Evolutionary conservation across 2,113 vertebrate genomes (phyloP).

Genomic region (Tichodroma muraria): DNA sequence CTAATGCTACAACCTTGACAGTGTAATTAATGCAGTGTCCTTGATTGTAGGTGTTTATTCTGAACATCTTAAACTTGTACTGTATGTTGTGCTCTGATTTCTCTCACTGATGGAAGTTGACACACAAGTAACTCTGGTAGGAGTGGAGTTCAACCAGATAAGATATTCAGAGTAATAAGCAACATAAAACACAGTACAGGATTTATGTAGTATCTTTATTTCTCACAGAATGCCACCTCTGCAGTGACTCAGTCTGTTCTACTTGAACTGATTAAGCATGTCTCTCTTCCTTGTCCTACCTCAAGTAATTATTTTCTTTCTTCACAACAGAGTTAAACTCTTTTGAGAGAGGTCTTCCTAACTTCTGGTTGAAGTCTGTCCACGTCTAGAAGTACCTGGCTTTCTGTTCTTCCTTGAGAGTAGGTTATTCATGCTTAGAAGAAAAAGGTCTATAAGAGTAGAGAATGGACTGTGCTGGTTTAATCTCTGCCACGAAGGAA

Average conservation of each 20-base stretch:
- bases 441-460: neutral
- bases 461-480: neutral
- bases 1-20: neutral
- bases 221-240: neutral
- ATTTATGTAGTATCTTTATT: neutral
- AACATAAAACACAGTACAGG: neutral
- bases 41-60: neutral
- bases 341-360: neutral
- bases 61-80: neutral
- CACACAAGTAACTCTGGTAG: neutral
- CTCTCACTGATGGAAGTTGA: neutral
- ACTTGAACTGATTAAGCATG: neutral
- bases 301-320: neutral
- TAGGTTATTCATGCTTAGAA: neutral
- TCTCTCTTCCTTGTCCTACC: neutral
- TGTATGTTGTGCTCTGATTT: neutral
- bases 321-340: neutral
- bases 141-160: neutral
- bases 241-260: neutral
- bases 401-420: neutral
- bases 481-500: neutral
- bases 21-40: neutral
- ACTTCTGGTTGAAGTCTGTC: neutral
- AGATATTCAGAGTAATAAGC: neutral
- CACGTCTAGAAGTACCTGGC: neutral